Evolutionary conservation across 2,113 vertebrate genomes (phyloP).

Genomic region (Odocoileus virginianus): DNA sequence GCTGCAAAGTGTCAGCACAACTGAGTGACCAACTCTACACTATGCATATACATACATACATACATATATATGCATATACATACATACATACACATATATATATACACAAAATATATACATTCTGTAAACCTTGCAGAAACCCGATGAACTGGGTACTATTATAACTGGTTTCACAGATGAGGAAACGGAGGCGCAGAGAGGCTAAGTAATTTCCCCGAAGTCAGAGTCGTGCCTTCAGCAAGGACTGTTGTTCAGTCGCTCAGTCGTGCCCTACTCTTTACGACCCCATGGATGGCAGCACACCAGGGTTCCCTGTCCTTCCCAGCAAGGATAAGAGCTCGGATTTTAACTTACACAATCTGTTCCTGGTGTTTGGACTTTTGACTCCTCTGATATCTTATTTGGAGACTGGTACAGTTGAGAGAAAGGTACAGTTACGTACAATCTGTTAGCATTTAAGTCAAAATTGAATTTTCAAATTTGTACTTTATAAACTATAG

Average conservation of each 20-base stretch:
- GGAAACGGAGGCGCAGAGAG: neutral
- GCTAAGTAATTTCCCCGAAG: neutral
- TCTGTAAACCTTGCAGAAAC: neutral
- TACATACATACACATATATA: no score
- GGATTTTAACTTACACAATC: neutral
- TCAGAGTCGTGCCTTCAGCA: neutral
- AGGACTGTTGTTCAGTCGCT: neutral
- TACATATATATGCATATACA: neutral
- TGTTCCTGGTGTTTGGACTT: neutral
- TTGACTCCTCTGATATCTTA: neutral
- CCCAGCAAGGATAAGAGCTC: neutral
- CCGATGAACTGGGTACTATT: neutral
- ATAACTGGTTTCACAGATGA: neutral
- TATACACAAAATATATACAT: neutral
- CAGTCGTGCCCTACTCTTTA: rapidly evolving
- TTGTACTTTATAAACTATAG: neutral
- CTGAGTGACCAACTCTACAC: neutral
- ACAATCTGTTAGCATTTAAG: neutral
- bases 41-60: neutral
- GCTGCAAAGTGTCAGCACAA: neutral
- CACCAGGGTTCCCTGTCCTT: neutral
- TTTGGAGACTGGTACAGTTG: neutral
- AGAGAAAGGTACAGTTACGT: neutral
- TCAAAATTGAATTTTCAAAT: neutral
- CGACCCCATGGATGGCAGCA: neutral